Conservation (phyloP, 2,113 vertebrate species). For the Ellobius talpinus region DNA sequence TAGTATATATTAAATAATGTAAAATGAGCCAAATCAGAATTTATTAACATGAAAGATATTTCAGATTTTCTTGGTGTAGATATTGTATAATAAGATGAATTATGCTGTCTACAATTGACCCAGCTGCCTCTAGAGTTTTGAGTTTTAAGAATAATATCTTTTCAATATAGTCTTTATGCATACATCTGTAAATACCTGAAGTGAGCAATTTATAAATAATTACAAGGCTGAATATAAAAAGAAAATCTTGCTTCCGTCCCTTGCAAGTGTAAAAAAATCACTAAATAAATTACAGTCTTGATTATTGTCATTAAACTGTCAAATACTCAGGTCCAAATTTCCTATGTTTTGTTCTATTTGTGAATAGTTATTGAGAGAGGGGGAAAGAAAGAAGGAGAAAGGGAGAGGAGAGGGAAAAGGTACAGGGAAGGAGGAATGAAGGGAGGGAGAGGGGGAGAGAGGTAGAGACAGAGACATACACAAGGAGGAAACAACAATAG, state of each 20-base stretch:
- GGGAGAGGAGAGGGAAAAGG: neutral
- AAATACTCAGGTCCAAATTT: constrained; percentile 32
- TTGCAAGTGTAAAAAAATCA: neutral
- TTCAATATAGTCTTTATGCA: constrained; percentile 45
- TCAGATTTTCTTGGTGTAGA: neutral
- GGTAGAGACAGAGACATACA: neutral
- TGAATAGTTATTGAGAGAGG: constrained; percentile 48
- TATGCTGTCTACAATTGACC: constrained; percentile 78
- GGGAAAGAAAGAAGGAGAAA: neutral
- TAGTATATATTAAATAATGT: neutral
- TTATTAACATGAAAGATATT: neutral
- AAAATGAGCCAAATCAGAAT: constrained; percentile 9
- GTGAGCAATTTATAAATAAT: constrained; percentile 50
- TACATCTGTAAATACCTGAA: constrained; percentile 63
- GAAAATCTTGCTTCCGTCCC: constrained; percentile 41
- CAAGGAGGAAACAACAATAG: too few species aligned
- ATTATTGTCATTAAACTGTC: constrained; percentile 33
- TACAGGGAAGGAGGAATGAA: too few species aligned
- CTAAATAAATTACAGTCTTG: neutral
- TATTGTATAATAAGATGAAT: constrained; percentile 77
- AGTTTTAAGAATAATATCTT: constrained; percentile 80
- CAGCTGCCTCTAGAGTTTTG: constrained; percentile 72
- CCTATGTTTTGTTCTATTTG: constrained; percentile 56
- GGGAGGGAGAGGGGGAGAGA: neutral
- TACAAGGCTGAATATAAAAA: constrained; percentile 67